Percentiles rank a stretch among this genome's conserved stretches.
Evolutionary conservation across 2,888 invertebrate genomes (phyloP).

Genomic region (Leucophenga montana): DNA sequence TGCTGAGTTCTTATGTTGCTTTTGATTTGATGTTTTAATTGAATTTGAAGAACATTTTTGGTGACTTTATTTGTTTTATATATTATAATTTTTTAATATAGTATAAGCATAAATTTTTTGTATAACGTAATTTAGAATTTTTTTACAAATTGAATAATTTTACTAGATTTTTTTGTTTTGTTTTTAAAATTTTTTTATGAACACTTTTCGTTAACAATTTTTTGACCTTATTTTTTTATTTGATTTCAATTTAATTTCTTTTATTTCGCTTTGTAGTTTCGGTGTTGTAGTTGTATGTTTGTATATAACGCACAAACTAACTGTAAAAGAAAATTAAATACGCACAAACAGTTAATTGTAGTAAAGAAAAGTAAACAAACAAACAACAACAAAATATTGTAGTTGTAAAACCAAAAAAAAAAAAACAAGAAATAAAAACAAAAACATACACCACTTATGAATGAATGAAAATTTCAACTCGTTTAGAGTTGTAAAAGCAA

Average conservation of each 20-base stretch:
- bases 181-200: conserved; percentile 28
- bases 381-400: background rate
- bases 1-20: conserved; percentile 5
- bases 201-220: background rate
- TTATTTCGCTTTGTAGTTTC: background rate
- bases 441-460: conserved; percentile 11
- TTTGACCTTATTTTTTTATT: background rate
- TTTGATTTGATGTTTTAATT: conserved; percentile 25
- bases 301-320: background rate
- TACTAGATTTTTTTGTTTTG: too few species aligned
- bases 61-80: conserved; percentile 19
- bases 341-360: background rate
- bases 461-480: conserved; percentile 16
- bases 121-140: too few species aligned
- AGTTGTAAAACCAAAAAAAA: too few species aligned
- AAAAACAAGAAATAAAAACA: conserved; percentile 1
- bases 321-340: background rate
- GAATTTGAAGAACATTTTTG: background rate
- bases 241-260: background rate
- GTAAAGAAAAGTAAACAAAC: background rate
- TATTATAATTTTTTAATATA: conserved; percentile 30
- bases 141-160: background rate
- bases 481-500: background rate
- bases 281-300: background rate
- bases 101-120: too few species aligned